These are phyloP conservation scores for Glareola pratincola DNA, from an alignment of 2,113 vertebrate genomes.

Conservation along the genomic window DNA sequence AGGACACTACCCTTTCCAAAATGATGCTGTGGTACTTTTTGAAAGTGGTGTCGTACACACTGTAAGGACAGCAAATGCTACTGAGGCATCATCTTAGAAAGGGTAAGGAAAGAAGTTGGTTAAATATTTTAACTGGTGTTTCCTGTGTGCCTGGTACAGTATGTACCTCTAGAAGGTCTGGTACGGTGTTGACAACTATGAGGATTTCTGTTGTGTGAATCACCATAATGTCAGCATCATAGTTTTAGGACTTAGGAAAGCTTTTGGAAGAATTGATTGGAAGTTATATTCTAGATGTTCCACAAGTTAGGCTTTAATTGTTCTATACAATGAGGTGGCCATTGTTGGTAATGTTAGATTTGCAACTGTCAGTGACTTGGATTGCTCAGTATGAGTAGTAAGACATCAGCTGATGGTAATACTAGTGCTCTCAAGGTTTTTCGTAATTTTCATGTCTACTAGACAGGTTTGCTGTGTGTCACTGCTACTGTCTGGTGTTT, in stretches of 20 bases:
- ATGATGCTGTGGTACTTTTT: not conserved
- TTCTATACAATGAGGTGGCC: not conserved
- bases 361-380: not conserved
- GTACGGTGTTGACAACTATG: not conserved
- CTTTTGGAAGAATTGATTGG: not conserved
- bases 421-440: not conserved
- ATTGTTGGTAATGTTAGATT: not conserved
- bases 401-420: not conserved
- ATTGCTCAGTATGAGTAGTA: not conserved
- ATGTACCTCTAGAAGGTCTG: not conserved
- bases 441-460: not conserved
- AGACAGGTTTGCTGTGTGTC: not conserved
- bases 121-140: not conserved
- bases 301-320: not conserved
- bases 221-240: rapidly evolving
- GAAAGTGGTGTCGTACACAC: not conserved
- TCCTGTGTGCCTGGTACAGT: not conserved
- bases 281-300: not conserved
- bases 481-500: not conserved
- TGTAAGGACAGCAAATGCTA: not conserved
- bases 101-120: not conserved
- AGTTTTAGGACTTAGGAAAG: not conserved
- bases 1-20: not conserved
- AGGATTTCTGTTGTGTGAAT: not conserved
- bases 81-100: not conserved